These are phyloP conservation scores for Coreius guichenoti DNA, from an alignment of 2,797 vertebrate genomes.

Conservation along the genomic window DNA sequence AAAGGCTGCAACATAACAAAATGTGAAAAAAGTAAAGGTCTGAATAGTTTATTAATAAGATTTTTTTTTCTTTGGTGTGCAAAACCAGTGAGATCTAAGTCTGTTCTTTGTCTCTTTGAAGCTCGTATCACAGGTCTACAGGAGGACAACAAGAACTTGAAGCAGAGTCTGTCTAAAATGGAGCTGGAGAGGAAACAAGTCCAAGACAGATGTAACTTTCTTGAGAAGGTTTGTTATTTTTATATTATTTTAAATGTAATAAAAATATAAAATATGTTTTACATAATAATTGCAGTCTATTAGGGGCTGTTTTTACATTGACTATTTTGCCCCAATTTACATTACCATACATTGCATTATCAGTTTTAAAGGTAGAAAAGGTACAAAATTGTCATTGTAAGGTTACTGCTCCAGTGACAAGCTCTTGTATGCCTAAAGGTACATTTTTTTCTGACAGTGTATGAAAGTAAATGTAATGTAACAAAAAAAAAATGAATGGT, in stretches of 20 bases:
- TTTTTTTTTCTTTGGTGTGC: not conserved
- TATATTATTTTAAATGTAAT: not conserved
- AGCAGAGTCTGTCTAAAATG: slow-evolving; percentile 88
- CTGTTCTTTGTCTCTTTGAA: slow-evolving; percentile 61
- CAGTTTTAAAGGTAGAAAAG: not conserved
- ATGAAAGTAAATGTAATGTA: not conserved
- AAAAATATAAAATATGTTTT: not conserved
- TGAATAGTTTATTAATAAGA: not conserved
- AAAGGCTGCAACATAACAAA: no score
- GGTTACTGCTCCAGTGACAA: not conserved
- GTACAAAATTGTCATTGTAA: not conserved
- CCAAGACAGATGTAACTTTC: slow-evolving; percentile 91
- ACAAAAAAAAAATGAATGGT: not conserved
- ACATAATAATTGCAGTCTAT: not conserved
- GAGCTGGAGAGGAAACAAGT: slow-evolving; percentile 92
- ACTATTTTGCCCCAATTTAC: not conserved
- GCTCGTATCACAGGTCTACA: slow-evolving; percentile 89
- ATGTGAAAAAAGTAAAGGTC: not conserved
- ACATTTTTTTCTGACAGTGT: not conserved
- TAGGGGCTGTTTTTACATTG: not conserved
- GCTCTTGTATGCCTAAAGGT: not conserved
- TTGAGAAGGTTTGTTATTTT: slow-evolving; percentile 87
- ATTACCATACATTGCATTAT: not conserved
- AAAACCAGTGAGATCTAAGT: not conserved
- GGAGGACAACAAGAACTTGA: slow-evolving; percentile 93